Conservation (phyloP, 53 echinoderm and acorn worm genomes). For the Holothuria leucospilota region DNA sequence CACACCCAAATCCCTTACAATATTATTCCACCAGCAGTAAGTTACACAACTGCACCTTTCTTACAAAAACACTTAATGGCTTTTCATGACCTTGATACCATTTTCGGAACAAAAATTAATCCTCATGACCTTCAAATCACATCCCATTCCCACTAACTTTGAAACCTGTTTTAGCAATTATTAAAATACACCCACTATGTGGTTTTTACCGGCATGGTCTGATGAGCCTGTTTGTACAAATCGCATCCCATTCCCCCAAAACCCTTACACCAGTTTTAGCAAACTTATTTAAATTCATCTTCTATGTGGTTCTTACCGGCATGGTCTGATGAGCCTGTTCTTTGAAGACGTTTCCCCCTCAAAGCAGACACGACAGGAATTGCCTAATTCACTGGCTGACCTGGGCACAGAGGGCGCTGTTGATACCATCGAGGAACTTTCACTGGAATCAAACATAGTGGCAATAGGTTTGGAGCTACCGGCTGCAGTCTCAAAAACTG, state of each 20-base stretch:
- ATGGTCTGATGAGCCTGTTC: conserved; percentile 94
- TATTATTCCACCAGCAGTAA: no score
- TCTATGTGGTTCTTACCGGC: conserved; percentile 60
- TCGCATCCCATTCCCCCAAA: no score
- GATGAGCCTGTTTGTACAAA: conserved; percentile 94
- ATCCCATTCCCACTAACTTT: no score
- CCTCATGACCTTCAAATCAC: no score
- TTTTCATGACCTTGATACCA: no score
- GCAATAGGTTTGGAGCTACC: conserved; percentile 27
- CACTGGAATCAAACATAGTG: conserved; percentile 80
- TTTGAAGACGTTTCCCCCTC: conserved; percentile 91
- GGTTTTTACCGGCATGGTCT: conserved; percentile 81
- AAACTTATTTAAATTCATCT: background rate
- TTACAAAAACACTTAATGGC: no score
- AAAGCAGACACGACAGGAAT: conserved; percentile 91
- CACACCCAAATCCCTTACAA: no score
- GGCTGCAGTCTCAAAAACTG: conserved; percentile 43
- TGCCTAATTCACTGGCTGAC: conserved; percentile 93
- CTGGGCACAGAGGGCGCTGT: conserved; percentile 93
- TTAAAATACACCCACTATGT: background rate
- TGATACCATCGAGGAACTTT: conserved; percentile 88
- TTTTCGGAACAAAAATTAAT: no score
- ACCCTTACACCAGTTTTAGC: no score
- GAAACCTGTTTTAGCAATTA: no score
- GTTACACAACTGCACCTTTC: no score